phyloP scores from a whole-genome alignment of 2,113 vertebrate species.

The Entomyzon cyanotis region DNA sequence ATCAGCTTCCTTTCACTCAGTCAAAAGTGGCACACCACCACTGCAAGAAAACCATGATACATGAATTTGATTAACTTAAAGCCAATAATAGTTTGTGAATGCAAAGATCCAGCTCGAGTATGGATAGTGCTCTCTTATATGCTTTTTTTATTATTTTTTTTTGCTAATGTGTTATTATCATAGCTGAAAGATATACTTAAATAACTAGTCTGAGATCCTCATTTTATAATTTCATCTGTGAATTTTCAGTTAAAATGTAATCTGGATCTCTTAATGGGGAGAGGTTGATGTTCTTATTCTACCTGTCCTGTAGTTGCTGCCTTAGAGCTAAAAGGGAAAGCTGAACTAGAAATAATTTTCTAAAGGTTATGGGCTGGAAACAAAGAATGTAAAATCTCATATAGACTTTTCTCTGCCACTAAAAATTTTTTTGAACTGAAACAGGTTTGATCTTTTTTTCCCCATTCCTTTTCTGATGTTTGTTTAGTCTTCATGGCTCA shows the following conservation, averaged over 20 bases:
- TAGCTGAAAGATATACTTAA: background rate
- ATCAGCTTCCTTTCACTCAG: background rate
- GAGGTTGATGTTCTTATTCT: background rate
- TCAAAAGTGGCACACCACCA: background rate
- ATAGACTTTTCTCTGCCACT: background rate
- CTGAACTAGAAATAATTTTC: background rate
- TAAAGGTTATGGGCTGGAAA: background rate
- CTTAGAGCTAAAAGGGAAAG: background rate
- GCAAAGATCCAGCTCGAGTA: background rate
- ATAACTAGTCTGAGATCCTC: background rate
- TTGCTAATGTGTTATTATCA: background rate
- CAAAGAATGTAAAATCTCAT: background rate
- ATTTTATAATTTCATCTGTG: background rate
- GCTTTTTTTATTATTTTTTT: background rate
- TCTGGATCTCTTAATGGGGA: background rate
- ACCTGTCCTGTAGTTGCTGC: background rate
- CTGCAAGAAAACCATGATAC: background rate
- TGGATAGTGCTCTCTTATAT: background rate
- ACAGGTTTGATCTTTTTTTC: background rate
- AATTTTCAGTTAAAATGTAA: background rate
- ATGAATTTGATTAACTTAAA: background rate
- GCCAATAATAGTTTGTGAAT: background rate
- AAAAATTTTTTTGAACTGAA: background rate
- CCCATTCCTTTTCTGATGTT: background rate
- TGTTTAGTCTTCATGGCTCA: background rate